Conservation (phyloP, 2,888 invertebrate species). For the Entomobrya multifasciata region DNA sequence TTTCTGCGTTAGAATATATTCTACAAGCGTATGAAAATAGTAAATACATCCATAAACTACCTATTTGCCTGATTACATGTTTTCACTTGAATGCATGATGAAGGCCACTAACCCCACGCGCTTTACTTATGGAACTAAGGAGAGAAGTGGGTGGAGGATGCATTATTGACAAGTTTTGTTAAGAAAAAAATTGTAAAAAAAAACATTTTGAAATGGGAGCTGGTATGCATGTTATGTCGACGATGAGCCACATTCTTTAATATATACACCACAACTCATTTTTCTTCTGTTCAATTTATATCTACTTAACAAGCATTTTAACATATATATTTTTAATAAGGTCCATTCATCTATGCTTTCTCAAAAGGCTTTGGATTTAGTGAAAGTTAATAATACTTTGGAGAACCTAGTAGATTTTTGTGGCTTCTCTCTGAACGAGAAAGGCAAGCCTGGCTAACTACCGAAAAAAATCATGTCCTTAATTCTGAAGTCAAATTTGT, state of each 20-base stretch:
- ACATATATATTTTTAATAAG: slow-evolving; percentile 31
- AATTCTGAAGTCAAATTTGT: slow-evolving; percentile 32
- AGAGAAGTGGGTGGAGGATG: background rate
- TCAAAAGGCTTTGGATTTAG: background rate
- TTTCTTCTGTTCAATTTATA: background rate
- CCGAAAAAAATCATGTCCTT: no score
- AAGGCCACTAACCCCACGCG: background rate
- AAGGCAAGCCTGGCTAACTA: no score
- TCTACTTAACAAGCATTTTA: slow-evolving; percentile 2
- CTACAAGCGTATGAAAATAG: background rate
- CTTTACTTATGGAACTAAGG: background rate
- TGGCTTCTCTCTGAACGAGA: background rate
- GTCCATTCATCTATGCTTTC: slow-evolving; percentile 13
- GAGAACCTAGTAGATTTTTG: background rate
- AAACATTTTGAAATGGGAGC: background rate
- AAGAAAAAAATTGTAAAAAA: background rate
- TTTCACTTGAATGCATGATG: slow-evolving; percentile 9
- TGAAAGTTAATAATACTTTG: slow-evolving; percentile 11
- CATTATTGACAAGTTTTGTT: background rate
- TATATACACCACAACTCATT: background rate
- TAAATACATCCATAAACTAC: background rate
- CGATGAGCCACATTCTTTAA: background rate
- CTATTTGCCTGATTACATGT: slow-evolving; percentile 26
- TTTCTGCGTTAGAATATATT: background rate
- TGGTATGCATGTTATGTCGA: background rate